These are phyloP conservation scores for Laticauda laticaudata DNA, from an alignment of 2,113 vertebrate species.

Conservation along the genomic window DNA sequence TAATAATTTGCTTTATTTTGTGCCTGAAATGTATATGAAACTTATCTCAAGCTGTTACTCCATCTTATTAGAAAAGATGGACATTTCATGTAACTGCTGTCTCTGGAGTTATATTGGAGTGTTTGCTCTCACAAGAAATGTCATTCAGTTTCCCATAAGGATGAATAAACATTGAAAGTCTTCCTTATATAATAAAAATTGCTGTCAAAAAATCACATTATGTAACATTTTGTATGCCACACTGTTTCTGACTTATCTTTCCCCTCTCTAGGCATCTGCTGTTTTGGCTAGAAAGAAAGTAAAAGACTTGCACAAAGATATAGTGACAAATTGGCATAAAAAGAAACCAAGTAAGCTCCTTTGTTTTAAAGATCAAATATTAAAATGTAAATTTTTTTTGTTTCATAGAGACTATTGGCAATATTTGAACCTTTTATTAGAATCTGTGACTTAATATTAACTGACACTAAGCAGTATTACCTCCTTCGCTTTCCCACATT, in stretches of 20 bases:
- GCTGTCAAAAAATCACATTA: not conserved
- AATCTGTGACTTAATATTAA: not conserved
- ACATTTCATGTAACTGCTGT: not conserved
- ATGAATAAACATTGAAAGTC: not conserved
- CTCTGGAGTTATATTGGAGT: not conserved
- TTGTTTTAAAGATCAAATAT: not conserved
- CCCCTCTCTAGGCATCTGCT: constrained; percentile 79
- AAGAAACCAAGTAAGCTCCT: constrained; percentile 86
- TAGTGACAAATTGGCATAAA: constrained; percentile 84
- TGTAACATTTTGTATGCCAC: fast-evolving
- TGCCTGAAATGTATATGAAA: not conserved
- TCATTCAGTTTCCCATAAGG: not conserved
- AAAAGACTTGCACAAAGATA: constrained; percentile 79
- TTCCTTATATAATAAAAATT: fast-evolving
- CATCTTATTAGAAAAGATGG: not conserved
- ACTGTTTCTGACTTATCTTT: not conserved
- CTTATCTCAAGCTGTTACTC: not conserved
- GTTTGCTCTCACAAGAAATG: not conserved
- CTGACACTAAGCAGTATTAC: not conserved
- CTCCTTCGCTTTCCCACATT: not conserved
- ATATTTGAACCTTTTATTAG: not conserved
- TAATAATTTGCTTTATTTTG: not conserved
- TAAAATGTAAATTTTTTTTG: not conserved
- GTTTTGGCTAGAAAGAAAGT: constrained; percentile 86
- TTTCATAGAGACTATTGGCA: not conserved